A percentile compares a stretch with the other conserved stretches of the same genome.
Evolutionary conservation across 2,113 vertebrate species (phyloP).

Genomic region (Gopherus evgoodei): DNA sequence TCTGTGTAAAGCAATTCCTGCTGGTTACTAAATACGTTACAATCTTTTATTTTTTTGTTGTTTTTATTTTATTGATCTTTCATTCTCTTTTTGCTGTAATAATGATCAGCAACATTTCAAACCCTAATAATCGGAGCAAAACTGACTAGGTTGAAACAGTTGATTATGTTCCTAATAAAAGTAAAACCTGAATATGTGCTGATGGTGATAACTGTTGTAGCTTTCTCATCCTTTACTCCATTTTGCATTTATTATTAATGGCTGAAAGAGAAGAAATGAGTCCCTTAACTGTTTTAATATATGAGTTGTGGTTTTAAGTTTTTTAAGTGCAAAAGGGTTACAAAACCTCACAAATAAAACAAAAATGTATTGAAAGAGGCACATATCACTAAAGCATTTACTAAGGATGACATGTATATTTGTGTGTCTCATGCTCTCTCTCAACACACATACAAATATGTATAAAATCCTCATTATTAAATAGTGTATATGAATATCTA

Average conservation of each 20-base stretch:
- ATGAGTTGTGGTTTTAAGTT: not conserved
- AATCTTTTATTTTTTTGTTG: not conserved
- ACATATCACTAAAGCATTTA: not conserved
- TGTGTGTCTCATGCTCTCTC: not conserved
- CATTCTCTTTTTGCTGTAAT: not conserved
- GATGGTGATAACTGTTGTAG: not conserved
- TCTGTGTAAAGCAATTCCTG: not conserved
- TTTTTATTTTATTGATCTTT: not conserved
- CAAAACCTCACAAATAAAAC: not conserved
- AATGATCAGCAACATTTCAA: not conserved
- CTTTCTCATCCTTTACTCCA: not conserved
- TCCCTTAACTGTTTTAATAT: not conserved
- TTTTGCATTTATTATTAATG: not conserved
- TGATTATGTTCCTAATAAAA: conserved; percentile 28
- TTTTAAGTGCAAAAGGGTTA: not conserved
- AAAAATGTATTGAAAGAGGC: not conserved
- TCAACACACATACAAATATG: not conserved
- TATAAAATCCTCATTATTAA: not conserved
- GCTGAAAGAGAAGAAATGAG: not conserved
- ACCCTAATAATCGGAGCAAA: conserved; percentile 29
- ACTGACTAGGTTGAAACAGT: not conserved
- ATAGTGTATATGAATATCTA: not conserved
- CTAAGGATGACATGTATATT: not conserved
- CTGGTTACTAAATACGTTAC: not conserved
- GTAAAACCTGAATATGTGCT: not conserved